Conservation (phyloP, 2,113 vertebrate genomes). For the Smithornis capensis region DNA sequence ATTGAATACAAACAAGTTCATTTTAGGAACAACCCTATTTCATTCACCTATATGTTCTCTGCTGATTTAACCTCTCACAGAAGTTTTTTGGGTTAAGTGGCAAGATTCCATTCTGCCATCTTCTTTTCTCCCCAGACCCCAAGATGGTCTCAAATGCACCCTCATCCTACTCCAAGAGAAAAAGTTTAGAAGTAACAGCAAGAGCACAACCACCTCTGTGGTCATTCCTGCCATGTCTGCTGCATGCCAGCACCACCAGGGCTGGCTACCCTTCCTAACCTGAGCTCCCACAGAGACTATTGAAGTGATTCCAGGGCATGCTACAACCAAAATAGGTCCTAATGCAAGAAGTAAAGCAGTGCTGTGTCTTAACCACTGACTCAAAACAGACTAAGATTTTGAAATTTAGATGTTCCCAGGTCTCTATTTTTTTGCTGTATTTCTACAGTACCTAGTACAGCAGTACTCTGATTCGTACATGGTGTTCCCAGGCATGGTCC, state of each 20-base stretch:
- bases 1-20: background rate
- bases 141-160: background rate
- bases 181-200: background rate
- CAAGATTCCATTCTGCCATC: background rate
- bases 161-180: background rate
- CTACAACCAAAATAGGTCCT: background rate
- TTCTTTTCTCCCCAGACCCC: background rate
- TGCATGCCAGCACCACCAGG: background rate
- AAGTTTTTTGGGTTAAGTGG: background rate
- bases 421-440: background rate
- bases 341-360: background rate
- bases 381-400: background rate
- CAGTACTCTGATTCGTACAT: background rate
- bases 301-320: background rate
- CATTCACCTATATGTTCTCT: background rate
- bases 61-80: background rate
- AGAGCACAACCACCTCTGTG: background rate
- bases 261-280: background rate
- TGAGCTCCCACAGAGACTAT: background rate
- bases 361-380: background rate
- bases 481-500: background rate
- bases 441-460: background rate
- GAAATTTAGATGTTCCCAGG: background rate
- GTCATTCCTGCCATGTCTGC: background rate
- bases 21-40: background rate